Evolutionary conservation across 2,797 vertebrate species (phyloP).

Genomic region (Darevskia nairensis): DNA sequence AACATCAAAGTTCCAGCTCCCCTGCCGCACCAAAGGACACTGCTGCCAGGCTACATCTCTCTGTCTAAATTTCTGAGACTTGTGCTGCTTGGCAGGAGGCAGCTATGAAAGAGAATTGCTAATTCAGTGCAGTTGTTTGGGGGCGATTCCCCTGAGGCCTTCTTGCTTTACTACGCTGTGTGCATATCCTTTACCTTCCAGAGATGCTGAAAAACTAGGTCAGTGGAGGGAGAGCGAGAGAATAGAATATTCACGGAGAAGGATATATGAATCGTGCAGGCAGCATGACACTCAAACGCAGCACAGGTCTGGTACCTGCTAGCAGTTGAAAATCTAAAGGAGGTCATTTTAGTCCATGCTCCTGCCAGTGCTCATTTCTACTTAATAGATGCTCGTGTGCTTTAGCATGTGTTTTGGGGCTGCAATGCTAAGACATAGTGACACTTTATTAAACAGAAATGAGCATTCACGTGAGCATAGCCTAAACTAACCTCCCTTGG

Average conservation of each 20-base stretch:
- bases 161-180: slow-evolving; percentile 23
- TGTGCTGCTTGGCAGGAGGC: slow-evolving; percentile 33
- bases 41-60: slow-evolving; percentile 14
- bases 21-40: slow-evolving; percentile 8
- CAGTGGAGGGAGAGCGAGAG: slow-evolving; percentile 8
- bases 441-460: background rate
- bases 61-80: slow-evolving; percentile 16
- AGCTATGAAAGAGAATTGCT: slow-evolving; percentile 36
- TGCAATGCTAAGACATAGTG: background rate
- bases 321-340: background rate
- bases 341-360: background rate
- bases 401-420: slow-evolving; percentile 1
- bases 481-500: background rate
- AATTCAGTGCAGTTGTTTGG: slow-evolving; percentile 34
- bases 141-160: slow-evolving; percentile 24
- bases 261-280: background rate
- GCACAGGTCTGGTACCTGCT: background rate
- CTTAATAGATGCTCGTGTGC: background rate
- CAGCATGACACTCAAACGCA: background rate
- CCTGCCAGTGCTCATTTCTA: background rate
- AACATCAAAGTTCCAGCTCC: slow-evolving; percentile 10
- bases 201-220: slow-evolving; percentile 38
- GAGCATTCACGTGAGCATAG: background rate
- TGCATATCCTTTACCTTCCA: slow-evolving; percentile 41
- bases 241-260: background rate